Evolutionary conservation across 2,888 invertebrate species (phyloP), one percentile per base, ranked within the genome.

Genomic region (Junonia oenone): DNA sequence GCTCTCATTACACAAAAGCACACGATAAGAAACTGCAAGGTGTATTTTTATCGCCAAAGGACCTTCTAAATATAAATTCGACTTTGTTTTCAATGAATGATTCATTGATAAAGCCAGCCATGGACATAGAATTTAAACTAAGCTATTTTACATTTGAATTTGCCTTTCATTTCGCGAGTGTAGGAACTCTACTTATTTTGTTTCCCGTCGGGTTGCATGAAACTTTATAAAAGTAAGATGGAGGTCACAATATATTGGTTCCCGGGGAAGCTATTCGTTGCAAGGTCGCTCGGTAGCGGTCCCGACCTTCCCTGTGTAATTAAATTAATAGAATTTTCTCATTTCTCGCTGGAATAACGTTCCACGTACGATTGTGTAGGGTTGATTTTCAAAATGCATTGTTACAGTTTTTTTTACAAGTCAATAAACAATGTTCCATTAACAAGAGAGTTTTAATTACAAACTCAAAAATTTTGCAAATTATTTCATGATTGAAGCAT

Each of bases 181-280:
- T 17, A 35, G 2, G 45, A 14, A 51, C 9, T 53, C 8, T 1
- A 22, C 46, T 35, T 48, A 46, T 38, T 49, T 22, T 51, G 46
- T 38, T 55, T 51, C 43, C 55, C 15, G 37, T 33, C n/a, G 31
- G 1, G 54, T 55, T 45, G 37, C 51, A 33, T 52, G 17, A 51
- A 33, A 56, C 31, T 59, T 56, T 47, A 56, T 59, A 51, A 37
- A 51, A 47, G 15, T 46, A 50, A 56, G 31, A 37, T 11, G 51
- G 47, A 58, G 61, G 59, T 61, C 56, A 38, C 13, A 48, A 17
- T 17, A 45, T 61, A 58, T 58, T 54, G 45, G 48, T 43, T 59
- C 53, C 40, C 53, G 35, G 56, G 33, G 43, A 38, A 22, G 27
- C 15, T 46, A 50, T 53, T 38, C 55, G 43, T 51, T 45, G 27